Percentiles rank a stretch among this genome's conserved stretches.
Conservation (phyloP, 2,888 invertebrate species). For the Ormia ochracea region DNA sequence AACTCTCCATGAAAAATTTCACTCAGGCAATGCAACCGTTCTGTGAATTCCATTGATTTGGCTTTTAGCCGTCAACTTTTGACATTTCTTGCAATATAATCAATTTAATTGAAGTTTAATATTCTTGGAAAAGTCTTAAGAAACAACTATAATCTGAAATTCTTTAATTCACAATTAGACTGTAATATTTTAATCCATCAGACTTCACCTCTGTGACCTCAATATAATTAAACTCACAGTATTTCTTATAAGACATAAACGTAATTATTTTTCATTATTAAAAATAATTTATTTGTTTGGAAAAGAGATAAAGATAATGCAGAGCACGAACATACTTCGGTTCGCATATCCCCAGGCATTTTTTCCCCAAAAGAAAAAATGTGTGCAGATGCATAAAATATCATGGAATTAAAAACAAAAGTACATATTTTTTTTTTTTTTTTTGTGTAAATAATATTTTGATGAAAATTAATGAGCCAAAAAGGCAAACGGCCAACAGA, state of each 20-base stretch:
- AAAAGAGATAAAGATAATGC: not conserved
- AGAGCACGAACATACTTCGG: not conserved
- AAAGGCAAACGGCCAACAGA: not conserved
- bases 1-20: no score
- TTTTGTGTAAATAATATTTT: not conserved
- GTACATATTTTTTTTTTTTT: not conserved
- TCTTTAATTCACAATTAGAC: no score
- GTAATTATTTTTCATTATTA: conserved; percentile 12
- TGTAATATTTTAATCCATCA: not conserved
- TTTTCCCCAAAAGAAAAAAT: not conserved
- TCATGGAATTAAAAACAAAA: not conserved
- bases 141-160: not conserved
- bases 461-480: conserved; percentile 17
- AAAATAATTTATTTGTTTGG: not conserved
- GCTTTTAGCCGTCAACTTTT: no score
- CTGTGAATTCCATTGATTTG: no score
- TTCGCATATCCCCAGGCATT: not conserved
- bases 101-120: no score
- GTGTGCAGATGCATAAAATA: no score
- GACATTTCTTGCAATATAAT: no score
- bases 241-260: conserved; percentile 8
- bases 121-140: not conserved
- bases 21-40: no score
- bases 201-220: not conserved
- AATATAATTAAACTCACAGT: not conserved